A percentile compares a stretch with the other conserved stretches of the same genome.
phyloP scores from a whole-genome alignment of 1,140 invertebrate species.

The Arion vulgaris region DNA sequence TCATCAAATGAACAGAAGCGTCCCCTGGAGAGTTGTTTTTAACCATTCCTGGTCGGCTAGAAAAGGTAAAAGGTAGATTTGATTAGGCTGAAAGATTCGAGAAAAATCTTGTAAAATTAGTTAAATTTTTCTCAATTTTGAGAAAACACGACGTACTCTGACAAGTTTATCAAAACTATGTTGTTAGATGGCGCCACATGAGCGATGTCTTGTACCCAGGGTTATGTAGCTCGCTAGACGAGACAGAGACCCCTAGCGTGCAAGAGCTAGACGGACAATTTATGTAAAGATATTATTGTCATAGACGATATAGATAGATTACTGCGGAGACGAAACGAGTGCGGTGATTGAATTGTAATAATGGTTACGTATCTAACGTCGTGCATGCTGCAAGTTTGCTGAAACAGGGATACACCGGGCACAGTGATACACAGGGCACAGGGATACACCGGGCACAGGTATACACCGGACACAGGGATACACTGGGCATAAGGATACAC shows the following conservation, averaged over 20 bases:
- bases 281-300: not conserved
- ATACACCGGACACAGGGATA: too few relatives aligned
- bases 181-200: not conserved
- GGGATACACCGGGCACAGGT: too few relatives aligned
- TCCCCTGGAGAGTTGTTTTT: not conserved
- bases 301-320: not conserved
- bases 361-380: too few relatives aligned
- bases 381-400: too few relatives aligned
- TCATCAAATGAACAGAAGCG: constrained; percentile 2
- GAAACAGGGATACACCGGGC: too few relatives aligned
- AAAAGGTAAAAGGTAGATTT: not conserved
- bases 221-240: not conserved
- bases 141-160: not conserved
- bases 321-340: too few relatives aligned
- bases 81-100: constrained; percentile 2
- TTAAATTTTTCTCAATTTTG: constrained; percentile 4
- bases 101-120: constrained; percentile 15
- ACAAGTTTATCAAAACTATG: not conserved
- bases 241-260: constrained; percentile 7
- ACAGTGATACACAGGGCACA: too few relatives aligned
- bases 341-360: too few relatives aligned
- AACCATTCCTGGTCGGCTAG: not conserved
- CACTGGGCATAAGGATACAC: too few relatives aligned
- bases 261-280: not conserved
- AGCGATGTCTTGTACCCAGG: not conserved